These are phyloP conservation scores for Andrena bicolor DNA, from an alignment of 2,888 invertebrate genomes.

Conservation along the genomic window DNA sequence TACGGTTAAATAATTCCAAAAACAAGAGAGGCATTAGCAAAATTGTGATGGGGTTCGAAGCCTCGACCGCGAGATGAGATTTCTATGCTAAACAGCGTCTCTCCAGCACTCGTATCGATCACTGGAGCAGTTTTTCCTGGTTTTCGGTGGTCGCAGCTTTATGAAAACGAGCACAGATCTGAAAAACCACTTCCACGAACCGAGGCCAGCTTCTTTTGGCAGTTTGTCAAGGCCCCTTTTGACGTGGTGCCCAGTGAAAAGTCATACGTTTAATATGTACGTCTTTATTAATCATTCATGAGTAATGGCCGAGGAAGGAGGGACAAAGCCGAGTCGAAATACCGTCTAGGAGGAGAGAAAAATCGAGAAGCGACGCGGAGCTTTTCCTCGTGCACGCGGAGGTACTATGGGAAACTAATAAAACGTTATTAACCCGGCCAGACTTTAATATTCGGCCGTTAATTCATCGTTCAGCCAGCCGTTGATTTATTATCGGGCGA, in stretches of 20 bases:
- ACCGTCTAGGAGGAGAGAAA: not conserved
- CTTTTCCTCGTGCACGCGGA: not conserved
- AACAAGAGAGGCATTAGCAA: conserved; percentile 19
- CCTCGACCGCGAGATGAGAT: conserved; percentile 26
- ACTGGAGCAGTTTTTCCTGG: conserved; percentile 28
- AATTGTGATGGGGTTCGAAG: conserved; percentile 32
- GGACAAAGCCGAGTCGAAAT: conserved; percentile 7
- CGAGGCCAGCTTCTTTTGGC: conserved; percentile 25
- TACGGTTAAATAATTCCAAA: conserved; percentile 22
- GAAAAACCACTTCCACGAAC: conserved; percentile 33
- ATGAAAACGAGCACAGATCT: conserved; percentile 35
- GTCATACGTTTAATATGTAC: conserved; percentile 49
- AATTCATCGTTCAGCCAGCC: conserved; percentile 40
- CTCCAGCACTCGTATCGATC: conserved; percentile 39
- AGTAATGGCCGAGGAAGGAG: conserved; percentile 27
- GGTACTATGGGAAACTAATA: conserved; percentile 38
- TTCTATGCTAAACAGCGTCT: conserved; percentile 45
- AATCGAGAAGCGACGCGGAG: not conserved
- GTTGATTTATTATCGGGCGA: conserved; percentile 49
- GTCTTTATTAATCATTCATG: conserved; percentile 56
- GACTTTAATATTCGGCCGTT: conserved; percentile 50
- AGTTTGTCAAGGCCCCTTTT: conserved; percentile 41
- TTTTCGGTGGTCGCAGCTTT: conserved; percentile 39
- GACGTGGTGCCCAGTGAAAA: conserved; percentile 14
- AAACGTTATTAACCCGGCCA: conserved; percentile 47